Evolutionary conservation across 35 echinoderm and acorn worm species (phyloP), one percentile per base, ranked within the genome.

Genomic region (Acanthaster planci): DNA sequence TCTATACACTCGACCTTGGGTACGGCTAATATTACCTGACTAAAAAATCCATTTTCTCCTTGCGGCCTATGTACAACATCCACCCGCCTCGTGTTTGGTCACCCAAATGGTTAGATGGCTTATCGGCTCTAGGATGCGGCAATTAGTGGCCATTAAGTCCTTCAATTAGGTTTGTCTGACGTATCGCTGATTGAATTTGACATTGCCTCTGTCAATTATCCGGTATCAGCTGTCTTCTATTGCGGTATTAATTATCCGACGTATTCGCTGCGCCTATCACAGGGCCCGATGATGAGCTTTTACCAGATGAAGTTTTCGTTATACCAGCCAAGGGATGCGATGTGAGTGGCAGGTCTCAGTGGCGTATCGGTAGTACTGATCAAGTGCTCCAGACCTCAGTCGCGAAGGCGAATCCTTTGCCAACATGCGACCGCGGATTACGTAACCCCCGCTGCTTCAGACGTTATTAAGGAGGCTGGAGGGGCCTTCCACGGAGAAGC

Each of bases 231-330:
- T 72, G 64, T 9, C 64, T 26, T 72, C 64, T 72, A 72, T 72
- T 72, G 64, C 64, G 64, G 64, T 72, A 72, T 72, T 72, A 72
- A 72, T 72, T 72, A 72, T 72, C 64, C 64, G 34, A 72, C 64
- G 21, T 72, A 72, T 72, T 72, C 34, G 64, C 64, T 14, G 64
- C 21, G 64, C 15, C 64, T 29, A 36, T 31, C 18, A 26, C 29
- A 29, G 29, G 22, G 9, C 22, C 14, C 64, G n/a, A 19, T 26
- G 26, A 72, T 26, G 34, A 34, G 64, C 29, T 72, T 72, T 72
- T 72, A 72, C 64, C 26, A 21, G 64, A 72, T 72, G 64, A 26
- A 72, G 26, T 26, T 72, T 72, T 29, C 64, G 26, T 10, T 72
- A 72, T 72, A 59, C 19, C 64, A 10, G 34, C 22, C 64, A 72